Conservation (phyloP, 2,113 vertebrate species). For the Rana temporaria region DNA sequence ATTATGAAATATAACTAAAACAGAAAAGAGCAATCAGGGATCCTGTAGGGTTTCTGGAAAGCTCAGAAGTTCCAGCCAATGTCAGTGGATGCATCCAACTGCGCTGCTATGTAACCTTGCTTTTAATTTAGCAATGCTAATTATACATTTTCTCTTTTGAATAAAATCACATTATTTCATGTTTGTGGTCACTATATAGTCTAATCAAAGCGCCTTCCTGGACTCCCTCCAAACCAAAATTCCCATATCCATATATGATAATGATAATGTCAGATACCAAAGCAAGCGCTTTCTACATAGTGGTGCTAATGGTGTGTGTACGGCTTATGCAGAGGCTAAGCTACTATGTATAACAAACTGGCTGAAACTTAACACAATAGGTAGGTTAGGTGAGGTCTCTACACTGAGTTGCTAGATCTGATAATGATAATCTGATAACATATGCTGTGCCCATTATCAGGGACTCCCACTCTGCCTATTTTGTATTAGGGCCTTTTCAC, state of each 20-base stretch:
- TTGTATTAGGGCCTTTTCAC: too few species aligned
- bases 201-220: conserved; percentile 70
- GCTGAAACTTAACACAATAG: too few species aligned
- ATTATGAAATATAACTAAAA: conserved; percentile 16
- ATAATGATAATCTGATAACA: too few species aligned
- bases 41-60: conserved; percentile 8
- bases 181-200: conserved; percentile 65
- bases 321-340: too few species aligned
- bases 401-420: too few species aligned
- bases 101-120: conserved; percentile 62
- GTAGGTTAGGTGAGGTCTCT: too few species aligned
- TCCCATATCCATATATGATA: conserved; percentile 63
- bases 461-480: too few species aligned
- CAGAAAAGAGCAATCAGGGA: not conserved
- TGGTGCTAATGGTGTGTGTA: not conserved
- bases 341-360: too few species aligned
- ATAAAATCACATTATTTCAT: conserved; percentile 63
- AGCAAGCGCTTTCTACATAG: not conserved
- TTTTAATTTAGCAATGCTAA: conserved; percentile 68
- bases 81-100: conserved; percentile 19
- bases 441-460: too few species aligned
- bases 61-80: conserved; percentile 4
- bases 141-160: conserved; percentile 65
- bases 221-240: conserved; percentile 68
- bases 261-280: conserved; percentile 66